phyloP scores from a whole-genome alignment of 2,888 invertebrate genomes.

The Tachystola acroxantha region DNA sequence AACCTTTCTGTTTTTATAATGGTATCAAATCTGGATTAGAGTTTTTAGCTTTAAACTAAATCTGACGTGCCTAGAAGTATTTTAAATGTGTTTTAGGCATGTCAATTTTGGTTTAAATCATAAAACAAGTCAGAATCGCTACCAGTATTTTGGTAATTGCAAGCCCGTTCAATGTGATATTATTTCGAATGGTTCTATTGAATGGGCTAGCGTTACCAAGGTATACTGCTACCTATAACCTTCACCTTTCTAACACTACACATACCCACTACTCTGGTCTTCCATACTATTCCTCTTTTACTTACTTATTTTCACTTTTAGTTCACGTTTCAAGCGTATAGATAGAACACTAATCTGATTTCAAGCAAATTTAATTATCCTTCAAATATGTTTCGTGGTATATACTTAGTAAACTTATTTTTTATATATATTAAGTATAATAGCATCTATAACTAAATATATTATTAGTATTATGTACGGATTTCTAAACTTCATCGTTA shows the following conservation, averaged over 20 bases:
- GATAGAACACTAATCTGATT: constrained; percentile 17
- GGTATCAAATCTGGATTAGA: no score
- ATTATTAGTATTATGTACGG: constrained; percentile 33
- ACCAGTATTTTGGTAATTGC: background rate
- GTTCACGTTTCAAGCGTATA: constrained; percentile 10
- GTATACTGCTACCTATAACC: background rate
- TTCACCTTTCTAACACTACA: constrained; percentile 15
- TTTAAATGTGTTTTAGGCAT: no score
- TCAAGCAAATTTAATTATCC: constrained; percentile 76
- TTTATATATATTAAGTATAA: constrained; percentile 40
- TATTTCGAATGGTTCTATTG: background rate
- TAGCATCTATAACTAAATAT: constrained; percentile 29
- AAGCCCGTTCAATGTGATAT: background rate
- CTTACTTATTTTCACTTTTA: constrained; percentile 17
- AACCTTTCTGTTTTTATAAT: background rate
- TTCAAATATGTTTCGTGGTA: constrained; percentile 44
- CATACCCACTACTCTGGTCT: constrained; percentile 35
- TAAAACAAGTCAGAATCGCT: no score
- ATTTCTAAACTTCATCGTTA: constrained; percentile 39
- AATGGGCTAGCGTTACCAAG: background rate
- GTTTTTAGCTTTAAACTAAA: no score
- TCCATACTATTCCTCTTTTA: constrained; percentile 32
- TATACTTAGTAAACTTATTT: constrained; percentile 35
- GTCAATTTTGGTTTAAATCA: no score
- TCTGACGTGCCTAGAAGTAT: no score